Percentiles rank a stretch among this genome's conserved stretches.
phyloP scores from a whole-genome alignment of 2,797 vertebrate species.

The Mormyrus hasselquistii region DNA sequence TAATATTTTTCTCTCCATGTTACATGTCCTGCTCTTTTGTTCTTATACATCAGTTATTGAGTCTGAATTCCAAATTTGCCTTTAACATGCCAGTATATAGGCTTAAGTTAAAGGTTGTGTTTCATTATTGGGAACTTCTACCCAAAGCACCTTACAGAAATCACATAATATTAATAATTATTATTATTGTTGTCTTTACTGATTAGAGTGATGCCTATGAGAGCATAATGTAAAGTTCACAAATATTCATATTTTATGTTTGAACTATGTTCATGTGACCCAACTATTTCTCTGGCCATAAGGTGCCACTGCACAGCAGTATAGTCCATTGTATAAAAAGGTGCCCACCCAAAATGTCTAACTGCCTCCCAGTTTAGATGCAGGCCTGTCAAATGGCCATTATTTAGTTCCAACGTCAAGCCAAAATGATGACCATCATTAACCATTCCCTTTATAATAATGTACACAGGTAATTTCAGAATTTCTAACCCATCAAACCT shows the following conservation, averaged over 20 bases:
- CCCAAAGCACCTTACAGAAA: background rate
- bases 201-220: background rate
- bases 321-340: background rate
- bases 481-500: conserved; percentile 34
- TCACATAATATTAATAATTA: background rate
- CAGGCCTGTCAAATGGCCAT: background rate
- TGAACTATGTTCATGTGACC: background rate
- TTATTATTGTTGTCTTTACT: background rate
- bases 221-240: background rate
- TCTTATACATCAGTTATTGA: background rate
- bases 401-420: background rate
- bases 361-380: background rate
- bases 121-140: background rate
- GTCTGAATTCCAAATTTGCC: background rate
- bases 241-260: too few relatives aligned
- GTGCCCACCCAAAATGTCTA: background rate
- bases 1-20: too few relatives aligned
- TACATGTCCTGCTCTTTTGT: too few relatives aligned
- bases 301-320: background rate
- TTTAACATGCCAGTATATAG: background rate
- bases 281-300: background rate
- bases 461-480: background rate
- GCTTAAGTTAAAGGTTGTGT: background rate
- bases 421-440: background rate
- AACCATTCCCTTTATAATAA: background rate